A percentile compares a stretch with the other conserved stretches of the same genome.
Conservation (phyloP, 2,797 vertebrate genomes). For the Megaceryle alcyon region DNA sequence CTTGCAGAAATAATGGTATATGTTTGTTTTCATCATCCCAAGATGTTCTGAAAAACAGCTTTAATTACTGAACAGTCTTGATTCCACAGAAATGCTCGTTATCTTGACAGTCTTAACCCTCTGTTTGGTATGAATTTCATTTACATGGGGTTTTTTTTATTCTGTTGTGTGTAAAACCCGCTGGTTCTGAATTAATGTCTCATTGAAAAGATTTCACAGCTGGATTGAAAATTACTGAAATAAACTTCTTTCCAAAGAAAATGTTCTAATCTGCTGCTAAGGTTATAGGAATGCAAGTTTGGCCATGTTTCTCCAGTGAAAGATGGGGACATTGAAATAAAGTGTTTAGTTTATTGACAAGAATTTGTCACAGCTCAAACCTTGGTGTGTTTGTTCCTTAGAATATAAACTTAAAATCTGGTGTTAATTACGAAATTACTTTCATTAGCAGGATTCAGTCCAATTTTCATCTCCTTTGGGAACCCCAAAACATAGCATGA, state of each 20-base stretch:
- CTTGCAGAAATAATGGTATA: background rate
- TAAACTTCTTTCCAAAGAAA: background rate
- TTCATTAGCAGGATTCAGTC: slow-evolving; percentile 71
- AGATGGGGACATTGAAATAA: background rate
- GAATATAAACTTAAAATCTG: background rate
- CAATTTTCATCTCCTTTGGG: slow-evolving; percentile 72
- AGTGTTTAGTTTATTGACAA: background rate
- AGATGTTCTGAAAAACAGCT: background rate
- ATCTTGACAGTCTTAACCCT: background rate
- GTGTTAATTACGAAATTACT: background rate
- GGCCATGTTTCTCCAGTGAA: background rate
- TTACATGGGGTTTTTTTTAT: rapidly evolving
- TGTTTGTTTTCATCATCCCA: background rate
- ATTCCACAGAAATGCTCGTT: background rate
- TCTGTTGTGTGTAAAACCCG: background rate
- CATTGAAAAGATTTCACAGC: background rate
- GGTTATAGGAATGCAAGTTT: background rate
- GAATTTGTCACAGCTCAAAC: background rate
- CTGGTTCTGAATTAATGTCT: background rate
- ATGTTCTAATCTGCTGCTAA: background rate
- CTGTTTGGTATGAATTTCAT: background rate
- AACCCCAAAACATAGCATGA: slow-evolving; percentile 69
- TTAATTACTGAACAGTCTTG: background rate
- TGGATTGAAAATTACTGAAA: background rate
- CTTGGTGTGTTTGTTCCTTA: background rate